Evolutionary conservation across 92 coral and sea anemone species (phyloP).

Genomic region (Palythoa caribaeorum): DNA sequence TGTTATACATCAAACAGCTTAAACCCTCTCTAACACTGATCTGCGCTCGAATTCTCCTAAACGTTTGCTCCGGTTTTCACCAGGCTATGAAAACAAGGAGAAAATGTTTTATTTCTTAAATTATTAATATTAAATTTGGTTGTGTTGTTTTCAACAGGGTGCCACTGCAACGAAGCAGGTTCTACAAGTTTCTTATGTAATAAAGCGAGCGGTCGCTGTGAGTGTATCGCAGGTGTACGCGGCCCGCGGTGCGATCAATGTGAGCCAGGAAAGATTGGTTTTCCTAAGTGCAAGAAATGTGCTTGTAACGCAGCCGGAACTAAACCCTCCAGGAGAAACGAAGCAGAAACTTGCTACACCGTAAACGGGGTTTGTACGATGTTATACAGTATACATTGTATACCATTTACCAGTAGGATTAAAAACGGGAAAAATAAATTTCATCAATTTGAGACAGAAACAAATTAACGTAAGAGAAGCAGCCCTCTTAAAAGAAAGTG

Average conservation of each 20-base stretch:
- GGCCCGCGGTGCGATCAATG: constrained; percentile 89
- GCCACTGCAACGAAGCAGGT: constrained; percentile 79
- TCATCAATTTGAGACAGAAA: too few species aligned
- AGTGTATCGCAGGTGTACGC: constrained; percentile 75
- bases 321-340: constrained; percentile 33
- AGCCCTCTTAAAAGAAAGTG: too few species aligned
- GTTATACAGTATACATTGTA: background rate
- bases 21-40: too few species aligned
- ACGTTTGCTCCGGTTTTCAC: too few species aligned
- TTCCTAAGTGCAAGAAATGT: constrained; percentile 86
- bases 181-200: constrained; percentile 73
- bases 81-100: too few species aligned
- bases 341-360: constrained; percentile 59
- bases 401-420: too few species aligned
- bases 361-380: constrained; percentile 56
- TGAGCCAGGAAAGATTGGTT: constrained; percentile 79
- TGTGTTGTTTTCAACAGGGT: constrained; percentile 58
- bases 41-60: too few species aligned
- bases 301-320: constrained; percentile 87
- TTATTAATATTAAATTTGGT: background rate
- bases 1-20: too few species aligned
- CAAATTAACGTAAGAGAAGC: too few species aligned
- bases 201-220: constrained; percentile 72
- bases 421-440: too few species aligned
- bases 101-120: too few species aligned